Evolutionary conservation across 2,888 invertebrate genomes (phyloP).

Genomic region (Bellardia pandia): DNA sequence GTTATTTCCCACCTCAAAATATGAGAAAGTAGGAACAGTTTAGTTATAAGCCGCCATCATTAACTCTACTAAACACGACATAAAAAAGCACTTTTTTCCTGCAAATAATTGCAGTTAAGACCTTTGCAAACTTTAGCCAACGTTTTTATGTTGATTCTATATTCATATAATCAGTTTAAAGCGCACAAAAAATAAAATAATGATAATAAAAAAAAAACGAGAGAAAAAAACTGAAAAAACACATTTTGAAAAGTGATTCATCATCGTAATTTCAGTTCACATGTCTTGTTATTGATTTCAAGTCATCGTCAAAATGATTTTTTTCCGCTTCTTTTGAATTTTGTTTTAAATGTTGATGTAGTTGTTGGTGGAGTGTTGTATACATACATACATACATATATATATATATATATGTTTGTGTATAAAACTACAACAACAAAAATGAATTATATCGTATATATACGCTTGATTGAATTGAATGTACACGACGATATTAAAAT

Average conservation of each 20-base stretch:
- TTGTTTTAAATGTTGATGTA: background rate
- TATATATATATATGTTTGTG: background rate
- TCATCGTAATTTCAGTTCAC: slow-evolving; percentile 71
- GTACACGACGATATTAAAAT: slow-evolving; percentile 58
- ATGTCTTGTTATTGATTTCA: slow-evolving; percentile 71
- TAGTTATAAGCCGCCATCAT: too few relatives aligned
- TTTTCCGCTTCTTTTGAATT: slow-evolving; percentile 27
- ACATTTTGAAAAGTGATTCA: slow-evolving; percentile 71
- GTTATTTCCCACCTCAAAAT: too few relatives aligned
- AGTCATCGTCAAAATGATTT: slow-evolving; percentile 64
- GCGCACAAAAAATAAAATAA: background rate
- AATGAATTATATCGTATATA: slow-evolving; percentile 56
- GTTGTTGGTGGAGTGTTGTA: slow-evolving; percentile 22
- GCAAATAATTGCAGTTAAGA: slow-evolving; percentile 1
- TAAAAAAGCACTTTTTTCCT: background rate
- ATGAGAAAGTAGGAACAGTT: too few relatives aligned
- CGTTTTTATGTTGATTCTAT: background rate
- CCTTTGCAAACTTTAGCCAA: background rate
- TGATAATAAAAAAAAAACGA: background rate
- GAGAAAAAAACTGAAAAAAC: slow-evolving; percentile 34
- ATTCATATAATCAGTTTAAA: slow-evolving; percentile 34
- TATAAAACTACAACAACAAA: slow-evolving; percentile 31
- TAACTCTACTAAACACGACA: too few relatives aligned
- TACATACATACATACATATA: background rate
- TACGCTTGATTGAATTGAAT: slow-evolving; percentile 65